Base-by-base conservation (phyloP, 2,888 invertebrate species). In the Heterodera filipjevi region DNA sequence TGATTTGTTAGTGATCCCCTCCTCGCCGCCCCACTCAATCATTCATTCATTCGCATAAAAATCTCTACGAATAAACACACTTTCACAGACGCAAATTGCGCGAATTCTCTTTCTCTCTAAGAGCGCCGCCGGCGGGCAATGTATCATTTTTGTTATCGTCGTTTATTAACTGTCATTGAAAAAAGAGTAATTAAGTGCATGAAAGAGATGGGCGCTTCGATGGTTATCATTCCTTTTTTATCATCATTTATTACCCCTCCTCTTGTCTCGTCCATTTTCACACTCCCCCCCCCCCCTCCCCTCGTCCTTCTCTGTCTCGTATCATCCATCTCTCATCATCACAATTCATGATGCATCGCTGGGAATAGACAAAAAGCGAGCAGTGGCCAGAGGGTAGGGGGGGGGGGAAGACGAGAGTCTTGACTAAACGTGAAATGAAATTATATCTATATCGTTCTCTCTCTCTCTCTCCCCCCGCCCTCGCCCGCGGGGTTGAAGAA, bases 331-430 rank as follows among this genome's bases (percentile, higher is more conserved):
- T n/a, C n/a, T n/a, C n/a, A 10, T 53, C 53, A 53, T 53, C 53
- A 53, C 53, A 16, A 53, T 53, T 53, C 19, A 16, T 53, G 16
- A 53, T 53, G 16, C 19, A 53, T 59, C 59, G 27, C 27, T 59
- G 27, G 6, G 59, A 12, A 27, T 59, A n/a, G 27, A 59, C n/a
- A n/a, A 59, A 27, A 12, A 39, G 39, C 39, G 39, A 12, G 6
- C 39, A 12, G 39, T 8, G 59, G 59, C 59, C 10, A 27, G 49
- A 49, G 6, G 59, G 6, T 6, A 19, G 16, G 16, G 49, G 16
- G 49, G n/a, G 59, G 59, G 10, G n/a, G 59, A 22, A 27, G 59
- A 59, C 59, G 59, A 59, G 59, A 59, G 59, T 59, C 59, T 59
- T 27, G 59, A n/a, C 16, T 53, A 27, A n/a, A 59, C 59, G 59